These are phyloP conservation scores for Perdix hodgsoniae DNA, from an alignment of 2,797 vertebrate species.

Conservation along the genomic window DNA sequence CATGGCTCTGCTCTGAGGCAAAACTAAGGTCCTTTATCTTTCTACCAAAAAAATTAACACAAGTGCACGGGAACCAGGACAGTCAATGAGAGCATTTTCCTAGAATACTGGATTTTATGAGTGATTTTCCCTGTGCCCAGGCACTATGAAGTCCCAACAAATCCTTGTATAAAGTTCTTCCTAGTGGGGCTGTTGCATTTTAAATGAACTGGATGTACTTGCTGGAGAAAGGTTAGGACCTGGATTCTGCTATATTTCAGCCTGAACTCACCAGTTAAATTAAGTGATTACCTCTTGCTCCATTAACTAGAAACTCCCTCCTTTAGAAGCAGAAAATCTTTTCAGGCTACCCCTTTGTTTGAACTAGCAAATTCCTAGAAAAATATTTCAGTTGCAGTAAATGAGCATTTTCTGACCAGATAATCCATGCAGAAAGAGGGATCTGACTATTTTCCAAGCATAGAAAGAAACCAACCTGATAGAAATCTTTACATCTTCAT, in stretches of 20 bases:
- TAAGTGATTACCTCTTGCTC: background rate
- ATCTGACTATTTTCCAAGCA: background rate
- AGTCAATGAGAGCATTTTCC: background rate
- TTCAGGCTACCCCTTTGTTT: background rate
- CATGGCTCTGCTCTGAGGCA: background rate
- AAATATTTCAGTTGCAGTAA: background rate
- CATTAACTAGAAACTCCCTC: background rate
- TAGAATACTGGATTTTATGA: background rate
- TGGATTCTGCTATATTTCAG: background rate
- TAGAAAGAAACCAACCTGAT: background rate
- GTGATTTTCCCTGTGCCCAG: background rate
- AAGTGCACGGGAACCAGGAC: background rate
- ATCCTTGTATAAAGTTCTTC: background rate
- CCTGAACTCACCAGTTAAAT: background rate
- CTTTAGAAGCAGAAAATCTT: background rate
- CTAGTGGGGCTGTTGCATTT: background rate
- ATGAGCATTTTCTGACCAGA: background rate
- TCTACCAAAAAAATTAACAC: background rate
- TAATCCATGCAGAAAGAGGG: background rate
- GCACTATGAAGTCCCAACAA: background rate
- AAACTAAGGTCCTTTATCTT: background rate
- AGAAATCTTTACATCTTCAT: background rate
- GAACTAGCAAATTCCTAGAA: background rate
- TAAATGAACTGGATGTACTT: background rate
- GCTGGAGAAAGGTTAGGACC: accelerated